Base-by-base conservation (phyloP, 2,113 vertebrate genomes). In the Tetrao urogallus region DNA sequence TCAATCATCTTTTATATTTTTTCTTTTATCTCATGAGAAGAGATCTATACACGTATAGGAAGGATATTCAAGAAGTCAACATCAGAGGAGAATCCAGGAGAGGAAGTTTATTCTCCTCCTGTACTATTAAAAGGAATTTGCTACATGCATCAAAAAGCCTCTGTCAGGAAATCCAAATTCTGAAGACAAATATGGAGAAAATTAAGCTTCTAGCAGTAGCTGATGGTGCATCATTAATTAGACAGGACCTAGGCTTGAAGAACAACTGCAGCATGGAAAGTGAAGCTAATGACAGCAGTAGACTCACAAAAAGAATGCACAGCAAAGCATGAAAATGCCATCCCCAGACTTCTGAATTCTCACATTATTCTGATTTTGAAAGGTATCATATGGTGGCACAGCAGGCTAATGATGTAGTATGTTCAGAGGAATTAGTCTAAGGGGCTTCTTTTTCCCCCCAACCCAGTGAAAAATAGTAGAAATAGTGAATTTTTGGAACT, bases 401-500 rank as follows among this genome's bases (percentile, higher is more conserved):
- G 96, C 92, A 96, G 96, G 97, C 96, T 96, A 97, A 97, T 95
- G 89, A 92, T 87, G 89, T 86, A 94, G 92, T 84, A 78, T 83
- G 92, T 97, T 97, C 96, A 76, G 89, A 96, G 73, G 88, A 96
- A 97, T 96, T 96, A 75, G 79, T 92, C 97, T 95, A 94, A 93
- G 86, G 84, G 77, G 28, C 54, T 71, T 81, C 93, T 82, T 82
- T 67, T 52, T 72, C 0, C 7, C 54, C 79, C 48, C 14, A 76
- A 15, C 10, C 42, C 76, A 57, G 61, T 81, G 86, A 90, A 97
- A 97, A 97, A 97, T 95, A 97, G 93, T 95, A 85, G 32, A 86
- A 96, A 96, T 96, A 94, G 95, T 75, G 96, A 93, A 95, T 97
- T 96, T 96, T 95, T 94, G 95, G 92, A 97, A 97, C 95, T 97